phyloP scores from a whole-genome alignment of 2,888 invertebrate genomes.

The Stenurella melanura region DNA sequence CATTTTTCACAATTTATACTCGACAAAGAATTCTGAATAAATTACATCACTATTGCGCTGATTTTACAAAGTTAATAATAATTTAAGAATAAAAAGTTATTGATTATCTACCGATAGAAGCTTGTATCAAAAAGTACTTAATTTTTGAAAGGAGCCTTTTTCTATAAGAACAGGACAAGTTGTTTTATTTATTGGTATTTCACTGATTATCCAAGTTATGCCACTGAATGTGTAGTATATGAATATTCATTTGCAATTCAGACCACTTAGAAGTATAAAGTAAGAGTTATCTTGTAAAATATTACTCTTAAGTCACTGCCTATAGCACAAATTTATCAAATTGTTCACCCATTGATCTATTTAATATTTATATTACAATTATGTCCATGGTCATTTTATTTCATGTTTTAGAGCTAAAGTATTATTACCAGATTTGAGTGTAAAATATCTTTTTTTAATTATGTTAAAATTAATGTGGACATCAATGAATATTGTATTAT shows the following conservation, averaged over 20 bases:
- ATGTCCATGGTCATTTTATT: background rate
- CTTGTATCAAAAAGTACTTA: too few relatives aligned
- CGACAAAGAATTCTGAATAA: too few relatives aligned
- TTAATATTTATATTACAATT: background rate
- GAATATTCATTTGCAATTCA: constrained; percentile 9
- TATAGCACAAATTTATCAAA: constrained; percentile 38
- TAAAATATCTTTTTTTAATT: too few relatives aligned
- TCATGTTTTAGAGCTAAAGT: background rate
- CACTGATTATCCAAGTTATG: too few relatives aligned
- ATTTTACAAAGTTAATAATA: too few relatives aligned
- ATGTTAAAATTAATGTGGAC: background rate
- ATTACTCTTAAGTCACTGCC: constrained; percentile 42
- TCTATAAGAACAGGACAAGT: too few relatives aligned
- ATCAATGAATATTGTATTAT: background rate
- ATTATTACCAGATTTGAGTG: background rate
- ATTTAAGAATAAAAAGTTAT: too few relatives aligned
- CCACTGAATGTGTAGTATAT: background rate
- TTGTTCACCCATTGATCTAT: background rate
- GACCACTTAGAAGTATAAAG: constrained; percentile 11
- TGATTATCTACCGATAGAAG: too few relatives aligned
- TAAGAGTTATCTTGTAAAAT: constrained; percentile 21
- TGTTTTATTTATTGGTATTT: too few relatives aligned
- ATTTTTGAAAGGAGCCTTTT: too few relatives aligned
- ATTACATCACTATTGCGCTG: too few relatives aligned
- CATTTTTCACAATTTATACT: too few relatives aligned